Conservation (phyloP, 2,888 invertebrate species). For the Harpalus rubripes region DNA sequence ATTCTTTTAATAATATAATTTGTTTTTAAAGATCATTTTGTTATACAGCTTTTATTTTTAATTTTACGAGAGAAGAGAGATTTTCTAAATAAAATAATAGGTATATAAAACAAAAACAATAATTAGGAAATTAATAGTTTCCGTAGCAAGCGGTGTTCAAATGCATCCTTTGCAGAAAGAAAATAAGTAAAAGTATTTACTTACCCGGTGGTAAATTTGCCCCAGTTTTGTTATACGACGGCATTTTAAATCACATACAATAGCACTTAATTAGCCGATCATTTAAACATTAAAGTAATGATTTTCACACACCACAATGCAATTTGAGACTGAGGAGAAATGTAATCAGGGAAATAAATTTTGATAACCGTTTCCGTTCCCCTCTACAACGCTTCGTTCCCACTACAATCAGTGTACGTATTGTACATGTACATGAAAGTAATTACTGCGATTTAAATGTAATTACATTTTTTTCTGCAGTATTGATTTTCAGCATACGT, state of each 20-base stretch:
- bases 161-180: not conserved
- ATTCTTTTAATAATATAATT: too few relatives aligned
- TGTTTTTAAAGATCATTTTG: too few relatives aligned
- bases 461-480: too few relatives aligned
- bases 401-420: not conserved
- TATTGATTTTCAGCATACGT: too few relatives aligned
- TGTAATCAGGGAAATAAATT: slow-evolving; percentile 27
- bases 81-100: not conserved
- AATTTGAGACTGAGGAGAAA: slow-evolving; percentile 6
- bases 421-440: not conserved
- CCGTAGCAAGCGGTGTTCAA: not conserved
- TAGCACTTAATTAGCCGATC: not conserved
- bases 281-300: not conserved
- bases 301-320: not conserved
- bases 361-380: slow-evolving; percentile 26
- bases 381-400: not conserved
- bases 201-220: slow-evolving; percentile 4
- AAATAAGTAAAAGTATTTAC: not conserved
- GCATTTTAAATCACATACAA: slow-evolving; percentile 13
- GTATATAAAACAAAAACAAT: not conserved
- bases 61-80: too few relatives aligned
- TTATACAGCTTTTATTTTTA: too few relatives aligned
- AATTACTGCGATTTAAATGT: too few relatives aligned
- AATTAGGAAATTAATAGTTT: not conserved
- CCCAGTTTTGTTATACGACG: not conserved